phyloP scores from a whole-genome alignment of 2,113 vertebrate species.

The Illadopsis cleaveri region DNA sequence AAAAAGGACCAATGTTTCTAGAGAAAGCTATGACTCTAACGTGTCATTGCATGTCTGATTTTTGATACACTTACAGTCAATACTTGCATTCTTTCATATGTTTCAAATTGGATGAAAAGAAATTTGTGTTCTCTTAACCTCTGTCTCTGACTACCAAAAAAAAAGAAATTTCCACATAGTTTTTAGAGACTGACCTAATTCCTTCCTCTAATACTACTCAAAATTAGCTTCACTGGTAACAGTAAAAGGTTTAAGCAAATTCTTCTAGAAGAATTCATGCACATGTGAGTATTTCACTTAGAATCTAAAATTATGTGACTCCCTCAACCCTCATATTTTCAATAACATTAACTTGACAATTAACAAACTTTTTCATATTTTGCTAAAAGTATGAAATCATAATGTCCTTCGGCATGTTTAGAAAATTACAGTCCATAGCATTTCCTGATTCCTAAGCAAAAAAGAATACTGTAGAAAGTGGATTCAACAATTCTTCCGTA shows the following conservation, averaged over 20 bases:
- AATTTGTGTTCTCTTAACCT: background rate
- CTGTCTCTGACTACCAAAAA: background rate
- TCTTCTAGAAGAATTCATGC: background rate
- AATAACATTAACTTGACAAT: background rate
- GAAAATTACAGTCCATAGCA: background rate
- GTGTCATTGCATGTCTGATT: fast-evolving
- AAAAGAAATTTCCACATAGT: background rate
- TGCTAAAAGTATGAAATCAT: background rate
- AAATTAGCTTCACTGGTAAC: background rate
- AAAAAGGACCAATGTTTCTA: background rate
- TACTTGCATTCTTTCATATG: background rate
- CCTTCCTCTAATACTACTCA: background rate
- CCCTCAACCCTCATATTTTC: background rate
- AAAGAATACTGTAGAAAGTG: background rate
- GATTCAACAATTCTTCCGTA: background rate
- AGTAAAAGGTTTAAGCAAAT: background rate
- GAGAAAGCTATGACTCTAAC: background rate
- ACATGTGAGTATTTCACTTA: background rate
- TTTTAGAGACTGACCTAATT: background rate
- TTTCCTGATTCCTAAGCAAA: background rate
- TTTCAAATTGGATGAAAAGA: background rate
- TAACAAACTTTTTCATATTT: background rate
- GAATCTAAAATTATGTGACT: background rate
- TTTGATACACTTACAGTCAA: background rate
- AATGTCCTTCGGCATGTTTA: background rate